Conservation (phyloP, 2,888 invertebrate species). For the Brachynemurus nebulosus region DNA sequence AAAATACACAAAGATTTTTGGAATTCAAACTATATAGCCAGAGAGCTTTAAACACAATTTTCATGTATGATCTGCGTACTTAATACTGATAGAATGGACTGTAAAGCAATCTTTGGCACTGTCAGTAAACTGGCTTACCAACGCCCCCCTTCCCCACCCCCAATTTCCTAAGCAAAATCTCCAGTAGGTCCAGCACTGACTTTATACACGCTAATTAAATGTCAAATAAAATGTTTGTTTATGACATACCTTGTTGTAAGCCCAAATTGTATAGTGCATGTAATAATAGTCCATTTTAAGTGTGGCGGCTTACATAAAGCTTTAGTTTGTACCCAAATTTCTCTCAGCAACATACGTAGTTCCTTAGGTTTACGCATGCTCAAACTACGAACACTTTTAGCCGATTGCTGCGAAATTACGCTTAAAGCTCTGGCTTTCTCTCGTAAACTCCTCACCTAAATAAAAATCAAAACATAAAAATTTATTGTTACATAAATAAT, state of each 20-base stretch:
- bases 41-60: too few species aligned
- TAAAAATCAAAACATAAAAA: slow-evolving; percentile 7
- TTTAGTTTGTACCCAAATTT: slow-evolving; percentile 63
- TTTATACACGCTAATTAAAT: too few species aligned
- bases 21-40: too few species aligned
- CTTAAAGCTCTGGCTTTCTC: slow-evolving; percentile 51
- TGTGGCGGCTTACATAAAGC: slow-evolving; percentile 60
- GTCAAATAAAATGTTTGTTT: not conserved
- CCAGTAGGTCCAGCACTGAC: too few species aligned
- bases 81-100: too few species aligned
- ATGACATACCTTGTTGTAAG: slow-evolving; percentile 51
- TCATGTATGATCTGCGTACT: too few species aligned
- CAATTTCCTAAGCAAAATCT: too few species aligned
- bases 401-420: slow-evolving; percentile 45
- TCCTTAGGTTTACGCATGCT: slow-evolving; percentile 60
- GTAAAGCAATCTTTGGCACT: too few species aligned
- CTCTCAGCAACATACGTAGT: slow-evolving; percentile 48
- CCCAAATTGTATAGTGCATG: slow-evolving; percentile 72
- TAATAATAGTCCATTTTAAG: slow-evolving; percentile 57
- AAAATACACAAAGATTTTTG: too few species aligned
- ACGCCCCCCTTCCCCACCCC: too few species aligned
- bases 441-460: slow-evolving; percentile 53
- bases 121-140: too few species aligned
- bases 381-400: slow-evolving; percentile 51
- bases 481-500: not conserved